These are phyloP conservation scores for Amphimedon queenslandica DNA, from an alignment of 37 sponge, comb jelly and placozoan species.

Conservation along the genomic window DNA sequence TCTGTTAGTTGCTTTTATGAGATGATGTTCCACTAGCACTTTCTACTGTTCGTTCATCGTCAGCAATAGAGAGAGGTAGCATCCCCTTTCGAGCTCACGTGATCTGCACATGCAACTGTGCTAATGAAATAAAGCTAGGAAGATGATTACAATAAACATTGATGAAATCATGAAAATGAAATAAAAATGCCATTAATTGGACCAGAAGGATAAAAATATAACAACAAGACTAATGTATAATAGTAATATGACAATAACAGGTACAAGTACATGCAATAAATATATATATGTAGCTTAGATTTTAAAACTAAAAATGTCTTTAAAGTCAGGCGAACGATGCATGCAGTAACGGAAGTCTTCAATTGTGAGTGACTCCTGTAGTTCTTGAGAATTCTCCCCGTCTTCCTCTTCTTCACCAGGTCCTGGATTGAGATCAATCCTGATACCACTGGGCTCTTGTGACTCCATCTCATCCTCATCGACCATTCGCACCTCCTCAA, in stretches of 20 bases:
- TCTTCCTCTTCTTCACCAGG: neutral
- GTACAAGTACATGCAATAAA: neutral
- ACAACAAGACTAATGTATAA: too few species aligned
- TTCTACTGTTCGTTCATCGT: too few species aligned
- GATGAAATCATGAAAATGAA: too few species aligned
- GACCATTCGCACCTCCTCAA: neutral
- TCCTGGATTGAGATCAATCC: neutral
- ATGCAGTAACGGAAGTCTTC: slow-evolving; percentile 69
- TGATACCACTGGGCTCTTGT: neutral
- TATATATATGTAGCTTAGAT: neutral
- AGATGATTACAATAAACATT: too few species aligned
- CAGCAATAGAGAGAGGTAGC: too few species aligned
- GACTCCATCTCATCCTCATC: neutral
- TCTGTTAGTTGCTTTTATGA: too few species aligned
- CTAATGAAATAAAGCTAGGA: too few species aligned
- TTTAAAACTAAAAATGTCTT: neutral
- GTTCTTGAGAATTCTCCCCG: neutral
- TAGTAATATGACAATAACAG: neutral
- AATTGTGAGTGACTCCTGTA: slow-evolving; percentile 17
- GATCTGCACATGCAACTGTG: too few species aligned
- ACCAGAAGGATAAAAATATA: too few species aligned
- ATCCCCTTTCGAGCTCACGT: too few species aligned
- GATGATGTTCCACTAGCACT: too few species aligned
- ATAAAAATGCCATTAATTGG: too few species aligned
- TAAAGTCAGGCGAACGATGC: slow-evolving; percentile 68